These are phyloP conservation scores for Teleogryllus occipitalis DNA, from an alignment of 1,140 invertebrate species.

Conservation along the genomic window DNA sequence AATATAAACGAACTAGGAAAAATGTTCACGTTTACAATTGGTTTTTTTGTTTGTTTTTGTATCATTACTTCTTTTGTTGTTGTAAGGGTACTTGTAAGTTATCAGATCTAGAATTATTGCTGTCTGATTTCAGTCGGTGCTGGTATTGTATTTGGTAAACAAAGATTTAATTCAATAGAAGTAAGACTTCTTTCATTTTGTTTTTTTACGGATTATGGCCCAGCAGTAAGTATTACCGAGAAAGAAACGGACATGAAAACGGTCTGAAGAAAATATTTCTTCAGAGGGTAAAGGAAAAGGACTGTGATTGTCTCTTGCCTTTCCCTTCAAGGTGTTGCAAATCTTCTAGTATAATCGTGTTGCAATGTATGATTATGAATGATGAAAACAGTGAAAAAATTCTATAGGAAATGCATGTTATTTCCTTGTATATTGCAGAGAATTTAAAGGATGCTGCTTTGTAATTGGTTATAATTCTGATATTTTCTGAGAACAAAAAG, in stretches of 20 bases:
- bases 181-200: background rate
- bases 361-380: no score
- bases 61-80: background rate
- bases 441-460: background rate
- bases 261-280: no score
- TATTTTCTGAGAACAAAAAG: background rate
- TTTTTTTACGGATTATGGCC: background rate
- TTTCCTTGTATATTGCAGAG: background rate
- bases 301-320: no score
- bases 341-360: no score
- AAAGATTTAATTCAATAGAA: background rate
- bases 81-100: background rate
- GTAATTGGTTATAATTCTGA: conserved; percentile 1
- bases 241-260: no score
- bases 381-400: no score
- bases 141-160: background rate
- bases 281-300: no score
- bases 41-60: background rate
- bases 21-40: background rate
- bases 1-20: background rate
- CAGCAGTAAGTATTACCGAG: background rate
- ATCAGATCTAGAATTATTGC: background rate
- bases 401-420: background rate
- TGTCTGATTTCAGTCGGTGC: background rate
- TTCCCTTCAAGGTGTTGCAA: no score